Percentiles rank a stretch among this genome's conserved stretches.
These are phyloP conservation scores for Melipona bicolor DNA, from an alignment of 2,888 invertebrate species.

Conservation along the genomic window DNA sequence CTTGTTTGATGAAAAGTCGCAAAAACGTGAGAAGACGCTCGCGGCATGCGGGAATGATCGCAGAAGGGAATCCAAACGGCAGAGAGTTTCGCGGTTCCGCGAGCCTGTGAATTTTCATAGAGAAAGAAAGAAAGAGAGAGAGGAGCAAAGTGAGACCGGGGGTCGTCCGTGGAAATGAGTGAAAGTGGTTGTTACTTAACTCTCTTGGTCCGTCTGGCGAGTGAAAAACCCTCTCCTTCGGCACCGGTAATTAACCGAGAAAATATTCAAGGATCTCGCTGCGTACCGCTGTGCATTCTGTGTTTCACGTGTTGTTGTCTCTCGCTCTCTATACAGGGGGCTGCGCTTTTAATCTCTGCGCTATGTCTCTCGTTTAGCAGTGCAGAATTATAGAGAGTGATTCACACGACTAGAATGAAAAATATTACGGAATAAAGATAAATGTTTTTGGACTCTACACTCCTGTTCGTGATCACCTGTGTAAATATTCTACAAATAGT, in stretches of 20 bases:
- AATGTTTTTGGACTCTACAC: too few species aligned
- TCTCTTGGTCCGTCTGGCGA: conserved; percentile 46
- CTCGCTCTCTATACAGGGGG: not conserved
- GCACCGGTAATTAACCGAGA: conserved; percentile 58
- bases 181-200: conserved; percentile 69
- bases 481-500: too few species aligned
- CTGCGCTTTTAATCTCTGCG: conserved; percentile 36
- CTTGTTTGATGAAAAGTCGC: conserved; percentile 8
- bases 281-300: not conserved
- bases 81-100: conserved; percentile 18
- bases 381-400: conserved; percentile 20
- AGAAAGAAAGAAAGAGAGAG: not conserved
- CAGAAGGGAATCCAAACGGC: too few species aligned
- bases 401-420: too few species aligned
- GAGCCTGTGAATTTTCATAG: conserved; percentile 43
- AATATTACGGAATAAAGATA: too few species aligned
- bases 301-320: not conserved
- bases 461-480: too few species aligned
- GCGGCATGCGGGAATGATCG: not conserved
- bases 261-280: conserved; percentile 52
- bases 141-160: not conserved
- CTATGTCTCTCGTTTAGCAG: conserved; percentile 28
- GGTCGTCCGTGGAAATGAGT: conserved; percentile 61
- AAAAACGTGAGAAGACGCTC: conserved; percentile 60
- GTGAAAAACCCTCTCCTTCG: conserved; percentile 58